These are phyloP conservation scores for Pipistrellus kuhlii DNA, from an alignment of 2,797 vertebrate genomes.

Conservation along the genomic window DNA sequence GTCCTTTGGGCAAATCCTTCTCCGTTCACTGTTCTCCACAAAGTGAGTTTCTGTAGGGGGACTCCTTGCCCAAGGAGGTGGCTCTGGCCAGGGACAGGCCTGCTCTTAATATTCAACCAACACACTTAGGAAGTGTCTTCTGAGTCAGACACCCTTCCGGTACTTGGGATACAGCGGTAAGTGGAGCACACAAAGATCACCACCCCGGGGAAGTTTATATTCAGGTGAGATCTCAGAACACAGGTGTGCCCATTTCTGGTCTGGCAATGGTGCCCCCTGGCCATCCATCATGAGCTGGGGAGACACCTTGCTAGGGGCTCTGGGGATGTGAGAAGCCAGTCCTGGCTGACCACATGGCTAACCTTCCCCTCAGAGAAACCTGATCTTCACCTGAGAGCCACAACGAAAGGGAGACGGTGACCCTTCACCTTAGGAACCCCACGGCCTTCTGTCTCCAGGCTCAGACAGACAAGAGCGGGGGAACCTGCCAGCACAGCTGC, in stretches of 20 bases:
- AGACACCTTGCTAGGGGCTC: neutral
- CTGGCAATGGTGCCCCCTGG: too few species aligned
- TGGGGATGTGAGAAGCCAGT: neutral
- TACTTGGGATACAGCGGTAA: neutral
- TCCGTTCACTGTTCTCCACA: neutral
- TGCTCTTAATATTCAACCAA: neutral
- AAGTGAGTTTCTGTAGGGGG: neutral
- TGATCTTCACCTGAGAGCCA: neutral
- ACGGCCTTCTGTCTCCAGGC: neutral
- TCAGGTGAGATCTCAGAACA: neutral
- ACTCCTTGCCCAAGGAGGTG: neutral
- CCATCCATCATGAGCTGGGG: neutral
- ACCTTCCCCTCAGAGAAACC: neutral
- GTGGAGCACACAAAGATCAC: neutral
- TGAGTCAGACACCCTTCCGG: neutral
- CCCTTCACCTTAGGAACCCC: neutral
- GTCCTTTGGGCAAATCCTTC: neutral
- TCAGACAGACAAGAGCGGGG: neutral
- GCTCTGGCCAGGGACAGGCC: neutral
- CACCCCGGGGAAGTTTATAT: neutral
- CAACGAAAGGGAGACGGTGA: neutral
- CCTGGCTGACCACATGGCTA: neutral
- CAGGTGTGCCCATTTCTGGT: neutral
- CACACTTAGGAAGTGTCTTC: neutral
- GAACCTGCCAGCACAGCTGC: neutral